A percentile compares a stretch with the other conserved stretches of the same genome.
Evolutionary conservation across 2,113 vertebrate genomes (phyloP).

Genomic region (Amia ocellicauda): DNA sequence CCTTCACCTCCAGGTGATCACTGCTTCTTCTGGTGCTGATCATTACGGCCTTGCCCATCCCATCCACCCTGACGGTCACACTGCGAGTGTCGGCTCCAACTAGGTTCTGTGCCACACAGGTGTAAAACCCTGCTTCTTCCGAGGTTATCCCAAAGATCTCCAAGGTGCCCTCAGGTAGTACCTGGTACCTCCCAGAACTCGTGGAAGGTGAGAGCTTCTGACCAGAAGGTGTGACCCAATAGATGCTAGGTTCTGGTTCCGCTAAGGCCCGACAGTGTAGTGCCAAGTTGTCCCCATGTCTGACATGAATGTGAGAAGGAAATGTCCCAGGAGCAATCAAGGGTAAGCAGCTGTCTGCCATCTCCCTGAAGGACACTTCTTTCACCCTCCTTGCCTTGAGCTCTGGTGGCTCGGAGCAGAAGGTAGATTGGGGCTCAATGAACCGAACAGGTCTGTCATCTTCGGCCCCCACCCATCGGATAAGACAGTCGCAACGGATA

Average conservation of each 20-base stretch:
- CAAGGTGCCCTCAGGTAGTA: conserved; percentile 83
- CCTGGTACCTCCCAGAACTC: conserved; percentile 50
- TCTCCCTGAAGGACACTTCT: conserved; percentile 85
- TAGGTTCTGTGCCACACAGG: conserved; percentile 90
- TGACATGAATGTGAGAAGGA: conserved; percentile 67
- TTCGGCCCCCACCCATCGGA: conserved; percentile 84
- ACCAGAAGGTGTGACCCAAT: conserved; percentile 87
- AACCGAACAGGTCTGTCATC: conserved; percentile 75
- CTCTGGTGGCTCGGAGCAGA: conserved; percentile 90
- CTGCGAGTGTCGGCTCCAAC: conserved; percentile 86
- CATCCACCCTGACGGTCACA: conserved; percentile 73
- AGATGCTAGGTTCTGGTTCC: conserved; percentile 85
- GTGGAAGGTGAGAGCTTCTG: conserved; percentile 59
- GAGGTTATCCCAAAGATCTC: conserved; percentile 70
- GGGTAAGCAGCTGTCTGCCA: conserved; percentile 85
- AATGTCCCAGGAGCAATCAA: conserved; percentile 78
- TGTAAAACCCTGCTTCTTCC: conserved; percentile 81
- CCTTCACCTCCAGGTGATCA: conserved; percentile 58
- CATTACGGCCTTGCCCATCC: conserved; percentile 33
- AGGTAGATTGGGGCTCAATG: conserved; percentile 89
- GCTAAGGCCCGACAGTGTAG: conserved; percentile 90
- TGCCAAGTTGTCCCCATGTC: conserved; percentile 54
- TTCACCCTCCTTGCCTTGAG: conserved; percentile 75
- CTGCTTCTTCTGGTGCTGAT: conserved; percentile 37
- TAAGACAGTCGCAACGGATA: conserved; percentile 90